Base-by-base conservation (phyloP, 2,888 invertebrate genomes). In the Silvanus unidentatus region DNA sequence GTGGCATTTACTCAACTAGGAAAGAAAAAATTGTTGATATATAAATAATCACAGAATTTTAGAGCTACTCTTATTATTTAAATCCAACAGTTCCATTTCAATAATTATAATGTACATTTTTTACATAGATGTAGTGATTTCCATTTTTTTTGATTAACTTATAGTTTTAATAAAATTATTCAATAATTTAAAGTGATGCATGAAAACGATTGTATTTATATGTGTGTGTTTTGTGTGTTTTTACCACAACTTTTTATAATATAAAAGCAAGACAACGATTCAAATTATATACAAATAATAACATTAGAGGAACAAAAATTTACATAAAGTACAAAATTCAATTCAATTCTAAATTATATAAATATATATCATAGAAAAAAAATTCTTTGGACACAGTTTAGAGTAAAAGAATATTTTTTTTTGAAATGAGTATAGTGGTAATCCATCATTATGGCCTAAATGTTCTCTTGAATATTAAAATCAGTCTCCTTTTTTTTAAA, bases 1-100 rank as follows among this genome's bases (percentile, higher is more conserved):
- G 48, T 52, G 48, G 48, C 48, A 34, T 48, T 52, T 52, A 48
- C 50, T 51, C 53, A 49, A 54, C 42, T 48, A 59, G n/a, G n/a
- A 12, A 32, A n/a, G 5, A 12, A 10, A 8, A 32, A 9, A 8
- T 8, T 32, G n/a, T 32, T 4, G 52, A 50, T 54, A 58, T 58
- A 60, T 57, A 58, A 61, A 58, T 55, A 61, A 62, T 62, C 60
- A 62, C 62, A 62, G 62, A 60, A 60, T 58, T 54, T 58, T 53
- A 56, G 51, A 52, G 50, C 49, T 55, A 50, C 37, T n/a, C n/a
- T 9, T 37, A 37, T 37, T 5, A 37, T 37, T 37, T 32, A 32
- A 32, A 32, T 32, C 13, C 32, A 32, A 32, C 13, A 32, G 32
- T 32, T 32, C n/a, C n/a, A 32, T 12, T 12, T 32, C 32, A 32